Base-by-base conservation (phyloP, 2,888 invertebrate species). In the Cancer borealis region DNA sequence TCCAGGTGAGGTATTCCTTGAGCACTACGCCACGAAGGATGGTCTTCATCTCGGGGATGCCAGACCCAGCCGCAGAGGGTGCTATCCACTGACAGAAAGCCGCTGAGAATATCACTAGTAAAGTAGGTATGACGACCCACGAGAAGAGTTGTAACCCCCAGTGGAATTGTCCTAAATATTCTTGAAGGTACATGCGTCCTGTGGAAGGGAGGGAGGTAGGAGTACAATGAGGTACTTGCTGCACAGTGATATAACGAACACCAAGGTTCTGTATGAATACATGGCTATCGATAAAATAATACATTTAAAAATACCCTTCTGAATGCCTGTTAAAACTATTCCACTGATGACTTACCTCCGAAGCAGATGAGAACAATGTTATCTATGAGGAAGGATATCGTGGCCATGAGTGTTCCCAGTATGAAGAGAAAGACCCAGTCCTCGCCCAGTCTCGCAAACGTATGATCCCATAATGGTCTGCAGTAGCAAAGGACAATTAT, bases 11-110 rank as follows among this genome's bases (percentile, higher is more conserved):
- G 97, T 99, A 99, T 96, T 99, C 99, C 97, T 99, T 99, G 93
- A 99, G 97, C 88, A 99, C 98, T 0, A 99, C 99, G 84, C 99
- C 99, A 96, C 99, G 97, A 46, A 98, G 97, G 96, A 99, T 99
- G 6, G 99, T 99, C 97, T 99, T 99, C 99, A 99, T 99, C 97
- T 99, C 99, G 91, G 99, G 99, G 96, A 99, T 99, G 95, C 99
- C 99, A 93, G 99, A 99, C 96, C 99, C 99, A 98, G 96, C 95
- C 12, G 99, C 99, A 97, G 99, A 99, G 6, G 99, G 99, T 6
- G 99, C 99, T 92, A 99, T 98, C 93, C 99, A 98, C 96, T 99
- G 99, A 17, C 99, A 99, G 97, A 99, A 99, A 3, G 99, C 99
- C 47, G 99, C 98, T 46, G 99, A 98, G 97, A 99, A 99, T 95